Base-by-base conservation (phyloP, 2,797 vertebrate species). In the Todus mexicanus region DNA sequence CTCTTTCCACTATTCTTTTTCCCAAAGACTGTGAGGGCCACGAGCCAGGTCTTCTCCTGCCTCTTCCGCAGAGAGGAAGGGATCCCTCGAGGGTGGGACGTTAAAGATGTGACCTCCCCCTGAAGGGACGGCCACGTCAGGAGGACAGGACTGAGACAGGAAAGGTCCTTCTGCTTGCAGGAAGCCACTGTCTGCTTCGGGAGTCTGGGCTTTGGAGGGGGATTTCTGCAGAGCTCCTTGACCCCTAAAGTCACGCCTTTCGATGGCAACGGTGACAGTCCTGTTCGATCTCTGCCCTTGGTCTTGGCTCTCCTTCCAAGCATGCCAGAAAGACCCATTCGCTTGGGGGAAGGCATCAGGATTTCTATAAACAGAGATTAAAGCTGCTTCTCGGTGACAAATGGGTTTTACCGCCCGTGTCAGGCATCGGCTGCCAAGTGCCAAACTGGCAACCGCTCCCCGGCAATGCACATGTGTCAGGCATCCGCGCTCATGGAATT, bases 361-460 rank as follows among this genome's bases (percentile, higher is more conserved):
- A 11, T 29, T 45, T 86, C 90, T 94, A 1, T 84, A 88, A 93
- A 91, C 89, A 89, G 80, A 31, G 31, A 64, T 42, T 22, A 35
- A 87, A 48, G 3, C 21, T 10, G 1, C 12, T 79, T 15, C 59
- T 64, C 2, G 3, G 51, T 94, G 93, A 96, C 84, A 91, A 96
- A 97, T 94, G 75, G 60, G 31, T 74, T 75, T 76, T 81, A 60
- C 71, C 77, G 91, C 93, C 89, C 21, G 1, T 26, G 71, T 92
- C 93, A 94, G 85, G 77, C 61, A 37, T 15, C 1, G 5, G 45
- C 85, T 91, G 84, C 92, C 86, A 21, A 61, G 51, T 40, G 88
- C 89, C 96, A 89, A 82, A 54, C 59, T 91, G 96, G 91, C 93
- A 91, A n/a, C 45, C 22, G 27, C 43, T 22, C 59, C 10, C 12